These are phyloP conservation scores for Metopolophium dirhodum DNA, from an alignment of 1,140 invertebrate species.

Conservation along the genomic window DNA sequence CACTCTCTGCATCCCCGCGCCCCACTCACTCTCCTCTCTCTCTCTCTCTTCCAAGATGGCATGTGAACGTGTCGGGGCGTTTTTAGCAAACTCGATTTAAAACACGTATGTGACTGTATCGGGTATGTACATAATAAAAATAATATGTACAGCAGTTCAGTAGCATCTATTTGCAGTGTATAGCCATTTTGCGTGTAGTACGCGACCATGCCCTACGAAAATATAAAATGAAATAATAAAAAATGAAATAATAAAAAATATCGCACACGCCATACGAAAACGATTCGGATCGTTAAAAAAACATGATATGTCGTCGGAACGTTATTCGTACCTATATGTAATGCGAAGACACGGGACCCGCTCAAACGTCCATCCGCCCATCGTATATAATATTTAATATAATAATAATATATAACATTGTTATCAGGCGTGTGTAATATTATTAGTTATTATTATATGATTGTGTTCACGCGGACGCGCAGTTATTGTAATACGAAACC, in stretches of 20 bases:
- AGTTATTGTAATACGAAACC: no score
- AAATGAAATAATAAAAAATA: slow-evolving; percentile 17
- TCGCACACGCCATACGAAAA: not conserved
- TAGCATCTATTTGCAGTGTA: not conserved
- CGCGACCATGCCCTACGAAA: not conserved
- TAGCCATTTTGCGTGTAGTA: not conserved
- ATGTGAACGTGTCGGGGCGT: not conserved
- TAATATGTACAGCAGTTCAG: not conserved
- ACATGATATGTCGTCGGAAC: not conserved
- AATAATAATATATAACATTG: not conserved
- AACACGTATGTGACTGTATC: slow-evolving; percentile 30
- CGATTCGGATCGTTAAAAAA: not conserved
- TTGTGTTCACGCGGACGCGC: no score
- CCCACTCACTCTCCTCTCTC: not conserved
- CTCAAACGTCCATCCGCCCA: no score
- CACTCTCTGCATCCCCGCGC: not conserved
- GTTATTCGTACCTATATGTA: not conserved
- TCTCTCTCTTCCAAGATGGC: not conserved
- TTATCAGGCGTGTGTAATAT: no score
- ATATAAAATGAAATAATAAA: not conserved
- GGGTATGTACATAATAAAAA: not conserved
- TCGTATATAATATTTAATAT: no score
- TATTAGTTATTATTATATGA: no score
- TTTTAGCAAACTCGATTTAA: slow-evolving; percentile 41
- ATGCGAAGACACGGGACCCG: not conserved